Percentiles rank a stretch among this genome's conserved stretches.
phyloP scores from a whole-genome alignment of 2,113 vertebrate species.

The Peromyscus californicus region DNA sequence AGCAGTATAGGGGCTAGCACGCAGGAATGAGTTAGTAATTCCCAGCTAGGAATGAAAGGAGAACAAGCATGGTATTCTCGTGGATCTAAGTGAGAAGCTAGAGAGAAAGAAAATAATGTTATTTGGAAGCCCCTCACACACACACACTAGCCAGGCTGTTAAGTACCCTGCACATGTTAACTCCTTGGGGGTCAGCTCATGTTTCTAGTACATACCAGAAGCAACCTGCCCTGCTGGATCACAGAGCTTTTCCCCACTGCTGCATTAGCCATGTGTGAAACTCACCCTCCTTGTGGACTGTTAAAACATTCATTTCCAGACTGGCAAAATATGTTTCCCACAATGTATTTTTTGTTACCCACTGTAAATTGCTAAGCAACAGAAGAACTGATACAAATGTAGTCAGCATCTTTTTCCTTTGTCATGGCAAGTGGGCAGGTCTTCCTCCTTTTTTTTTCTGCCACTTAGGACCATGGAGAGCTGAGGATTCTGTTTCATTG shows the following conservation, averaged over 20 bases:
- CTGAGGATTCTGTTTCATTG: neutral
- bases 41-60: neutral
- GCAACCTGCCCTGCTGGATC: neutral
- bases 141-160: neutral
- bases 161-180: neutral
- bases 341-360: neutral
- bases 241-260: neutral
- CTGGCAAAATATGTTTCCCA: neutral
- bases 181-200: neutral
- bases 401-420: neutral
- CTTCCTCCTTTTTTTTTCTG: neutral
- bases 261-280: neutral
- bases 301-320: neutral
- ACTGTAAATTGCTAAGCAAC: conserved; percentile 13
- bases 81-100: neutral
- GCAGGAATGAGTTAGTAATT: neutral
- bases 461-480: neutral
- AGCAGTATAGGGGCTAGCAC: neutral
- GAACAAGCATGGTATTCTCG: neutral
- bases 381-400: neutral
- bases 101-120: neutral
- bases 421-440: neutral
- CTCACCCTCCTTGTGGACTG: neutral
- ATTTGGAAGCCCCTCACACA: neutral
- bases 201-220: neutral